These are phyloP conservation scores for Heliothis subflexa DNA, from an alignment of 1,140 invertebrate genomes.

Conservation along the genomic window DNA sequence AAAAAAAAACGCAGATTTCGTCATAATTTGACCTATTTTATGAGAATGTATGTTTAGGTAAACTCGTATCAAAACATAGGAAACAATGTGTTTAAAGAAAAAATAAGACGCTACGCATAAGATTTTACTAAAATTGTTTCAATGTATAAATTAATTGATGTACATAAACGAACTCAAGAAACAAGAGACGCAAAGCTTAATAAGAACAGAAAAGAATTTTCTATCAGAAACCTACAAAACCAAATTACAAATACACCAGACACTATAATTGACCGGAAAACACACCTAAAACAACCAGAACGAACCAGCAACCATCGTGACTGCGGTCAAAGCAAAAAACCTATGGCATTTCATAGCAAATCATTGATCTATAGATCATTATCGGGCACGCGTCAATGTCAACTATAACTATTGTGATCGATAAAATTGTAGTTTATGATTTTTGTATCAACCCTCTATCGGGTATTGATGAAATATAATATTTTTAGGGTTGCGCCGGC, in stretches of 20 bases:
- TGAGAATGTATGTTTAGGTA: too few species aligned
- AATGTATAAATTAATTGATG: too few species aligned
- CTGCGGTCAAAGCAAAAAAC: conserved; percentile 64
- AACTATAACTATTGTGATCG: conserved; percentile 68
- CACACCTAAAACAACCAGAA: conserved; percentile 9
- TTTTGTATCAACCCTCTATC: conserved; percentile 62
- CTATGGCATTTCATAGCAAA: conserved; percentile 67
- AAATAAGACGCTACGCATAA: too few species aligned
- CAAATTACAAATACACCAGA: conserved; percentile 18
- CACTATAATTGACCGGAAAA: conserved; percentile 8
- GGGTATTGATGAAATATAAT: conserved; percentile 71
- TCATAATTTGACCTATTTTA: too few species aligned
- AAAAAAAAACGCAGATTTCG: too few species aligned
- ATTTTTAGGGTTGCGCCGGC: conserved; percentile 66
- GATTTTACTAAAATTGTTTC: too few species aligned
- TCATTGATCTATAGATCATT: conserved; percentile 66
- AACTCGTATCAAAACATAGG: too few species aligned
- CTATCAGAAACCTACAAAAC: conserved; percentile 15
- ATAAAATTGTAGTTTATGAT: conserved; percentile 73
- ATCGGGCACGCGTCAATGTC: conserved; percentile 73
- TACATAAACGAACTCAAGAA: too few species aligned
- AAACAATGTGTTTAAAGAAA: too few species aligned
- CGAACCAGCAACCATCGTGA: conserved; percentile 29
- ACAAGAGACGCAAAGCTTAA: too few species aligned
- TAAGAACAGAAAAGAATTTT: neutral